Evolutionary conservation across 1,140 invertebrate genomes (phyloP).

Genomic region (Neodiprion virginianus): DNA sequence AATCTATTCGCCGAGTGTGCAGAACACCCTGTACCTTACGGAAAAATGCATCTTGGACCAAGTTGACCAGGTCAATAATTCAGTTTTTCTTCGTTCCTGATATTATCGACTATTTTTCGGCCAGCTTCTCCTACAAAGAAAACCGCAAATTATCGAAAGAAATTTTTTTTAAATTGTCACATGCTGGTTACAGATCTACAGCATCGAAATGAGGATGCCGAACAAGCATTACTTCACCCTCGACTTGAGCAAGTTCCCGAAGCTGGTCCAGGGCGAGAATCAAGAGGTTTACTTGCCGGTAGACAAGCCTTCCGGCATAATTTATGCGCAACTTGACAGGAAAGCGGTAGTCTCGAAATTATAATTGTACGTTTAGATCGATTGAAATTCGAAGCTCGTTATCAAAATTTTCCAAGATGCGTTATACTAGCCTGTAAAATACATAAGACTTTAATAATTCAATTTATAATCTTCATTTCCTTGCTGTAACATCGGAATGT

Average conservation of each 20-base stretch:
- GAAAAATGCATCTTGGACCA: constrained; percentile 71
- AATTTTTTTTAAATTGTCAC: too few relatives aligned
- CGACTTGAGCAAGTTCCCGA: constrained; percentile 74
- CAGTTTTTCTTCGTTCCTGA: too few relatives aligned
- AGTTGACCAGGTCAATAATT: constrained; percentile 62
- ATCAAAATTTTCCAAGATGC: too few relatives aligned
- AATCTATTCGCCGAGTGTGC: constrained; percentile 76
- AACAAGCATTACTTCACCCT: constrained; percentile 81
- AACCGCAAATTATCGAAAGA: too few relatives aligned
- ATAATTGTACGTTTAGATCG: constrained; percentile 39
- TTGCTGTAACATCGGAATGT: too few relatives aligned
- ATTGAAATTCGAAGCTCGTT: too few relatives aligned
- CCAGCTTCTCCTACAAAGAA: too few relatives aligned
- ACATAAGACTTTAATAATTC: too few relatives aligned
- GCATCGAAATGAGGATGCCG: constrained; percentile 78
- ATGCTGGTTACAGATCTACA: constrained; percentile 62
- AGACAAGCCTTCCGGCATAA: constrained; percentile 79
- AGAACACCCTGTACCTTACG: constrained; percentile 76
- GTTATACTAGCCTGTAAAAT: too few relatives aligned
- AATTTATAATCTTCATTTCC: too few relatives aligned
- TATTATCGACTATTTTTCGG: too few relatives aligned
- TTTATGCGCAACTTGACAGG: constrained; percentile 71
- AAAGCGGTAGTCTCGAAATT: constrained; percentile 63
- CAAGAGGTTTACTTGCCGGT: constrained; percentile 76
- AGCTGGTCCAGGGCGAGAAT: constrained; percentile 65